Evolutionary conservation across 2,113 vertebrate species (phyloP), one percentile per base, ranked within the genome.

Genomic region (Leucopternis melanops): DNA sequence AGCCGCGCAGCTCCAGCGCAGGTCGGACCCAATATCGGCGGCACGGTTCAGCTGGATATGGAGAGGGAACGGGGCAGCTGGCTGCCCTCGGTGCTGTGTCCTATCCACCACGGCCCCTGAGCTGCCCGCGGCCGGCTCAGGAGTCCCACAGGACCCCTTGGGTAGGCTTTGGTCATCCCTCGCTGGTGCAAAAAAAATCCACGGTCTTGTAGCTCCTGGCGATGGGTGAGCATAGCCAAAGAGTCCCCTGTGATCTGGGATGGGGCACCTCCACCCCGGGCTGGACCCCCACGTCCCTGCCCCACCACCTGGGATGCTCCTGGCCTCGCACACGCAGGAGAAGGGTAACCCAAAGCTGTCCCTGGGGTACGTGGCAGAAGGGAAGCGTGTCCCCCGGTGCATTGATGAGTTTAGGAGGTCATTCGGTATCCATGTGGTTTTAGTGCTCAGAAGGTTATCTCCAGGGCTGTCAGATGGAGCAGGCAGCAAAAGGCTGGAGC

Each of bases 301-400:
- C n/a, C 15, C 14, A 8, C 7, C 8, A 2, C 32, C 91, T 31
- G 40, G 40, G 75, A 8, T 11, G 42, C 23, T 55, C 34, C 65
- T 11, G 40, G 22, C 15, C 66, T 57, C 0, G 0, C 18, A 6
- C 18, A 11, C 4, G 0, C 1, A 9, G 29, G 16, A 81, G 26
- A 67, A 13, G 26, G 27, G 20, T 14, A 16, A 7, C 59, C 7
- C 40, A 42, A 81, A 90, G 9, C 21, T 3, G 1, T 27, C 44
- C 47, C 47, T 14, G 44, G n/a, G 45, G 8, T 19, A 16, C 16
- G 10, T 0, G 16, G 50, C 55, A 27, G 40, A 40, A 36, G 65
- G 21, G 29, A 34, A 69, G 6, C 2, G 0, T 0, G 4, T 23
- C 26, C 11, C 29, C 36, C 20, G n/a, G 6, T 18, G 44, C 8